phyloP scores from a whole-genome alignment of 1,140 invertebrate species.

The Drosophila littoralis region DNA sequence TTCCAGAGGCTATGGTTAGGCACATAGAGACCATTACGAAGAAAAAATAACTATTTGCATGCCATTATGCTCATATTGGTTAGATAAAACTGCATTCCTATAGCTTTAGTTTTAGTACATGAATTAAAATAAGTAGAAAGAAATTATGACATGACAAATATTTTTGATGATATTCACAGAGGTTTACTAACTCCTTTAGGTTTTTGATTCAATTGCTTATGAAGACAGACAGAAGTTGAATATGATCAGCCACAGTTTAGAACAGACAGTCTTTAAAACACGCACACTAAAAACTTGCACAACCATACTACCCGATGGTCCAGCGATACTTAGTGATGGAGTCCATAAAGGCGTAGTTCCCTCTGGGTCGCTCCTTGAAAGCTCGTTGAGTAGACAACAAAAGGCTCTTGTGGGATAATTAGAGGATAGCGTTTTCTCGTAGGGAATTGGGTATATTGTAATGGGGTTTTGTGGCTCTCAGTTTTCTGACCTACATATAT shows the following conservation, averaged over 20 bases:
- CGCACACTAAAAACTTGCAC: constrained; percentile 62
- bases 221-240: constrained; percentile 57
- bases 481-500: constrained; percentile 52
- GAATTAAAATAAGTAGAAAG: constrained; percentile 19
- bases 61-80: constrained; percentile 9
- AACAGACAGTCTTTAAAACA: constrained; percentile 44
- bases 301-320: constrained; percentile 71
- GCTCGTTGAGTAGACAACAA: constrained; percentile 29
- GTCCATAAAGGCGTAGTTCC: constrained; percentile 31
- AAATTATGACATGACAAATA: constrained; percentile 25
- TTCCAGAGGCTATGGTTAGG: neutral
- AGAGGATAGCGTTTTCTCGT: constrained; percentile 10
- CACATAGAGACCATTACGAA: constrained; percentile 32
- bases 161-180: constrained; percentile 30
- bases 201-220: constrained; percentile 22
- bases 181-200: constrained; percentile 42
- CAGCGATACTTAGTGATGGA: constrained; percentile 64
- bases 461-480: constrained; percentile 44
- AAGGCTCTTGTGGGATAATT: constrained; percentile 32
- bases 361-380: constrained; percentile 29
- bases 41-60: constrained; percentile 26
- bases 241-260: constrained; percentile 59
- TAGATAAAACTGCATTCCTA: constrained; percentile 38
- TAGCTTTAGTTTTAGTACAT: constrained; percentile 36
- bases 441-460: constrained; percentile 35